A percentile compares a stretch with the other conserved stretches of the same genome.
These are phyloP conservation scores for Microtus richardsoni DNA, from an alignment of 2,113 vertebrate species.

Conservation along the genomic window DNA sequence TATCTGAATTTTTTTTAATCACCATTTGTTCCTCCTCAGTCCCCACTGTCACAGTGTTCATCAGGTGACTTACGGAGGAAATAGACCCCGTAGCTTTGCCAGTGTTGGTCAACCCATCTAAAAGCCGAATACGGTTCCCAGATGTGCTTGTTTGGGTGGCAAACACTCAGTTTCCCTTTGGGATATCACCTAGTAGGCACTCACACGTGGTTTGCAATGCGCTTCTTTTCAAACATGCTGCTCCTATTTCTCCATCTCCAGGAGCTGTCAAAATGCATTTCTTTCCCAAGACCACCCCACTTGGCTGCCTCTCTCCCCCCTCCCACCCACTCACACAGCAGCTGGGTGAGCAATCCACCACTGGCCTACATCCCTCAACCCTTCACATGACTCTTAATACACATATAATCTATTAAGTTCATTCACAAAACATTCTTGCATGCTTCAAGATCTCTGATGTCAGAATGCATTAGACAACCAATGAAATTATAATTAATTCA, in stretches of 20 bases:
- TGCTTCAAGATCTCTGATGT: constrained; percentile 18
- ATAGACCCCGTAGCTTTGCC: not conserved
- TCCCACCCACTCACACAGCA: not conserved
- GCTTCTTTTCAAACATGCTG: not conserved
- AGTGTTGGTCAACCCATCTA: not conserved
- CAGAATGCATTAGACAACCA: not conserved
- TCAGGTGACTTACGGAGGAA: not conserved
- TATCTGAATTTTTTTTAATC: not conserved
- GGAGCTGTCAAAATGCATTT: not conserved
- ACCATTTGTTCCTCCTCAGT: not conserved
- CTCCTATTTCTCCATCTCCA: not conserved
- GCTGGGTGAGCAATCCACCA: not conserved
- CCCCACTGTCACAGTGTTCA: not conserved
- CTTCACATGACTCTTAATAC: not conserved
- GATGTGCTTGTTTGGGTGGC: not conserved
- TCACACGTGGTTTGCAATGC: not conserved
- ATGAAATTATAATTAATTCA: constrained; percentile 11
- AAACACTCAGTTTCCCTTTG: not conserved
- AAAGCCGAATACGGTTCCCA: not conserved
- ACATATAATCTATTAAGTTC: not conserved
- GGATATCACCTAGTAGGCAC: not conserved
- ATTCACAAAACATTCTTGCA: not conserved
- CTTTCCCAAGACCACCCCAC: not conserved
- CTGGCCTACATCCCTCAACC: not conserved
- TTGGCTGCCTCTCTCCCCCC: not conserved